phyloP scores from a whole-genome alignment of 1,140 invertebrate genomes.

The Brachystomella parvula region DNA sequence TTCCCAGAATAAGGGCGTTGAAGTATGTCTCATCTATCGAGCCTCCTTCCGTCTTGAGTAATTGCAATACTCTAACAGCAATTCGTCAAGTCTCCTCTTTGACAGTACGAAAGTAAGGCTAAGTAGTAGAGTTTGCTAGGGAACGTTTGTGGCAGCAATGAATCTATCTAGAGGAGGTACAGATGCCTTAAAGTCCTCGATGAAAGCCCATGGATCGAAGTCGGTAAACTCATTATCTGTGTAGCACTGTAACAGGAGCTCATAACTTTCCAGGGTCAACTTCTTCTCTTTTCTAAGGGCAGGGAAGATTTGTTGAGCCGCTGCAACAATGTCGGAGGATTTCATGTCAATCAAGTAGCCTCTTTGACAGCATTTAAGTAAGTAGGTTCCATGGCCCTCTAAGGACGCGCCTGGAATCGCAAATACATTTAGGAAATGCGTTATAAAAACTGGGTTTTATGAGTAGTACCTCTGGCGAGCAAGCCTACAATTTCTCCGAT shows the following conservation, averaged over 20 bases:
- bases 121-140: constrained; percentile 19
- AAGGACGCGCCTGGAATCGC: neutral
- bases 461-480: no score
- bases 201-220: neutral
- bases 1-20: constrained; percentile 25
- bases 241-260: neutral
- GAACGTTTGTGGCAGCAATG: neutral
- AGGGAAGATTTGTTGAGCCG: neutral
- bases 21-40: constrained; percentile 25
- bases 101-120: constrained; percentile 17
- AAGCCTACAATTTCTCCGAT: no score
- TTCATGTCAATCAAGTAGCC: neutral
- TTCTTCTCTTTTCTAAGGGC: neutral
- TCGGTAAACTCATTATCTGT: neutral
- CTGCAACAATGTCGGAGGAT: neutral
- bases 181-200: neutral
- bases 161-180: neutral
- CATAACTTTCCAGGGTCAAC: neutral
- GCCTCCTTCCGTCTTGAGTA: constrained; percentile 14
- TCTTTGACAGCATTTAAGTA: neutral
- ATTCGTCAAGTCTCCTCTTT: constrained; percentile 18
- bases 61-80: constrained; percentile 13
- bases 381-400: neutral
- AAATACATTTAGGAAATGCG: no score
- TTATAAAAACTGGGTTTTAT: no score